These are phyloP conservation scores for Astropecten irregularis DNA, from an alignment of 53 echinoderm and acorn worm genomes.

Conservation along the genomic window DNA sequence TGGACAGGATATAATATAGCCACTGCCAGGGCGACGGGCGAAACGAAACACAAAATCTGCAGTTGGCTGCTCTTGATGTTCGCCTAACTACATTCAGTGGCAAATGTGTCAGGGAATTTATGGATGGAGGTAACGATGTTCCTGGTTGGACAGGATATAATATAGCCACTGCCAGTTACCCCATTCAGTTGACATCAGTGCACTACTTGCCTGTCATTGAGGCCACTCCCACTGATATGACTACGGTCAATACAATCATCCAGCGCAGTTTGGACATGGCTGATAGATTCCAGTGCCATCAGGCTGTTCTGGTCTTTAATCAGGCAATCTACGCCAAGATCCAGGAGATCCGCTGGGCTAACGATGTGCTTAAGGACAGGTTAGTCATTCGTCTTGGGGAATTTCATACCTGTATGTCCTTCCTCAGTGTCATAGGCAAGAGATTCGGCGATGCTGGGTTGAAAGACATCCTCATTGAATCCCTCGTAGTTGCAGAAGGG, in stretches of 20 bases:
- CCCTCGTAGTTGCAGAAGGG: constrained; percentile 28
- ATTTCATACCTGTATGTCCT: constrained; percentile 61
- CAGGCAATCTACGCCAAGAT: constrained; percentile 12
- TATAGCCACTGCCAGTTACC: too few species aligned
- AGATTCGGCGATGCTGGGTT: constrained; percentile 52
- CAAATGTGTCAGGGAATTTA: too few species aligned
- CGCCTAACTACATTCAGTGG: too few species aligned
- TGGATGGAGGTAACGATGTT: too few species aligned
- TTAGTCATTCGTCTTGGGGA: constrained; percentile 60
- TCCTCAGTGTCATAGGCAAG: constrained; percentile 47
- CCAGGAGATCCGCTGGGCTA: background rate
- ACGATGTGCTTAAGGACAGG: background rate
- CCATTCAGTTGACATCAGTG: too few species aligned
- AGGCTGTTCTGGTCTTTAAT: constrained; percentile 1
- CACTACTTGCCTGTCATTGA: too few species aligned
- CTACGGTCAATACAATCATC: constrained; percentile 41
- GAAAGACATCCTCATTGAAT: constrained; percentile 37
- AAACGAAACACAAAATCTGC: too few species aligned
- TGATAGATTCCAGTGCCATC: background rate
- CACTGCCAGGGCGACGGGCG: too few species aligned
- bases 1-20: too few species aligned
- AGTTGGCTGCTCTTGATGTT: too few species aligned
- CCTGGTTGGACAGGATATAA: too few species aligned
- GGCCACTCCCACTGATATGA: background rate
- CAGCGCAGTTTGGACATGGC: constrained; percentile 38